Evolutionary conservation across 2,888 invertebrate genomes (phyloP), one percentile per base, ranked within the genome.

Genomic region (Pandemis heparana): DNA sequence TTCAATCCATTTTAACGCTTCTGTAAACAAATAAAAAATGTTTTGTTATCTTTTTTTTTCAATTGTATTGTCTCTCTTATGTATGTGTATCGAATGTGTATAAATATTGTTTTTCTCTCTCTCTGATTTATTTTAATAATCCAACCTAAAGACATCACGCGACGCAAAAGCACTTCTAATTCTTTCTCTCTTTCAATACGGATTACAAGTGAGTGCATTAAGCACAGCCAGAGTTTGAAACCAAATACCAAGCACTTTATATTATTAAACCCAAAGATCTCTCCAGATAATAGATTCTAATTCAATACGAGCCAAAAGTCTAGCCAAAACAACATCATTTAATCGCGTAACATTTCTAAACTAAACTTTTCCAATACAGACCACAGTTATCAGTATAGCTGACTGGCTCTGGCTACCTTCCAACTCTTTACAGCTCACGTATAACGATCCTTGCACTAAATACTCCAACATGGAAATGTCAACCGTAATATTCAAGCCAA

Each of bases 311-410:
- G 48, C 39, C 46, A n/a, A 5, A 0, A 23, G 51, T 56, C 59
- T 68, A 67, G 69, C 68, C 68, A 74, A 70, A 69, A 74, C 74
- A 73, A 73, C 68, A 64, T 70, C 70, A 65, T 74, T 70, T 69
- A 70, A 61, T 60, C 65, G 61, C 59, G 65, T 73, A 73, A 68
- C 73, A 69, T 69, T 73, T 64, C 65, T 8, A 61, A 43, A 43
- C 73, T 64, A 64, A 64, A 74, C 74, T 73, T 73, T 64, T 73
- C 74, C 74, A 70, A 74, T 74, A 74, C 69, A 74, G 60, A 74
- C 74, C 74, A 70, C 74, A 74, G 65, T 74, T 74, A 74, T 74
- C 74, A 53, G 70, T 61, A 70, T 65, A 64, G 69, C 74, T 70
- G 74, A 74, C 74, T 64, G 70, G 23, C 68, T 63, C 65, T 74